Percentiles rank a stretch among this genome's conserved stretches.
These are phyloP conservation scores for Micrasema longulum DNA, from an alignment of 1,140 invertebrate species.

Conservation along the genomic window DNA sequence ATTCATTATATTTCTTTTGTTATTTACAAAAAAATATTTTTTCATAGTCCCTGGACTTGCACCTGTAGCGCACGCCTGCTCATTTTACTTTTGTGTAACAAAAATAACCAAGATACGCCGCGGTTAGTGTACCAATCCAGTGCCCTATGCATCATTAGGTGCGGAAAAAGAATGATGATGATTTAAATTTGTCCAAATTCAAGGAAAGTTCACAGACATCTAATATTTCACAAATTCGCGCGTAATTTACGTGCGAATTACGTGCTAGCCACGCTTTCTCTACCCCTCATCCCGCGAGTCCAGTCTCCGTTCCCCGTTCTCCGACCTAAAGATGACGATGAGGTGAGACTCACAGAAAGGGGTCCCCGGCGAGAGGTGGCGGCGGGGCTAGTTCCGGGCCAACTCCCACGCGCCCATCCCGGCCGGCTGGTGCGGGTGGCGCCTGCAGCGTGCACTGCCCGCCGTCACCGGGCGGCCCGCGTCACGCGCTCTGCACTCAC, in stretches of 20 bases:
- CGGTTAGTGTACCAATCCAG: too few relatives aligned
- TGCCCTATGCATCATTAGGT: too few relatives aligned
- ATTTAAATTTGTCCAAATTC: neutral
- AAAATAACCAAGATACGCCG: too few relatives aligned
- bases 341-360: constrained; percentile 10
- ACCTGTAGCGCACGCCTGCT: too few relatives aligned
- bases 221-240: neutral
- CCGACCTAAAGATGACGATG: neutral
- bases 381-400: neutral
- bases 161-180: too few relatives aligned
- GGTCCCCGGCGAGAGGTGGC: neutral
- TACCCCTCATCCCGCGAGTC: too few relatives aligned
- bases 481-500: constrained; percentile 7
- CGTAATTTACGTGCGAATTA: neutral
- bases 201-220: neutral
- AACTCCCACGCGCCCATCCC: neutral
- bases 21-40: neutral
- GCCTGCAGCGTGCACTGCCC: neutral
- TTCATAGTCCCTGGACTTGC: neutral
- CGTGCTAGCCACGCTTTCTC: too few relatives aligned
- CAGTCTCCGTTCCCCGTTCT: neutral
- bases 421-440: constrained; percentile 3
- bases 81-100: too few relatives aligned
- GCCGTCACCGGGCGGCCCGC: neutral
- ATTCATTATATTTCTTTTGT: too few relatives aligned